Conservation (phyloP, 2,888 invertebrate genomes). For the Megalurothrips usitatus region DNA sequence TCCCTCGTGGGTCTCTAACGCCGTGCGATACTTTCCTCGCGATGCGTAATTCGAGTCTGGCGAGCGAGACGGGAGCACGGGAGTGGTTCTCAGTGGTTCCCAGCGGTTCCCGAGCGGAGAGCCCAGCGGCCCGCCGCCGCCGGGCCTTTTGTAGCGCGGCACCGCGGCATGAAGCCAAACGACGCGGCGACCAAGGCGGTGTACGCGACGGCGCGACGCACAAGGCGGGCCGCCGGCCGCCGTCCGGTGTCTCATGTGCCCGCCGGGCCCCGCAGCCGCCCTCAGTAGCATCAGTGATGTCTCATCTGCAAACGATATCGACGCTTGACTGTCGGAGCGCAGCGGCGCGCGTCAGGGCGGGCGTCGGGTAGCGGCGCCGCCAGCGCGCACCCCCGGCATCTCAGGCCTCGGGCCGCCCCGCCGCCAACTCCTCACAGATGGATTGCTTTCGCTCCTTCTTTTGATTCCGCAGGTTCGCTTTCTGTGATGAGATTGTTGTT, state of each 20-base stretch:
- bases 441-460: not conserved
- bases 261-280: too few species aligned
- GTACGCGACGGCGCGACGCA: not conserved
- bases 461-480: not conserved
- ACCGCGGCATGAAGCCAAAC: not conserved
- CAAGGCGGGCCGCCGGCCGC: too few species aligned
- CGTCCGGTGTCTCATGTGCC: too few species aligned
- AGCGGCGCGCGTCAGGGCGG: too few species aligned
- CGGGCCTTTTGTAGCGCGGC: not conserved
- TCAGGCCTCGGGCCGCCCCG: not conserved
- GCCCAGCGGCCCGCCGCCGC: not conserved
- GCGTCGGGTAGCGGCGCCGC: not conserved
- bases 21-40: constrained; percentile 1
- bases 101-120: not conserved
- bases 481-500: constrained; percentile 25
- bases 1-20: too few species aligned
- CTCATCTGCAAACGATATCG: too few species aligned
- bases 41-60: not conserved
- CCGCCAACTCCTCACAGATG: not conserved
- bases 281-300: too few species aligned
- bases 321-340: too few species aligned
- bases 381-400: not conserved
- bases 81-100: too few species aligned
- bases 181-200: not conserved
- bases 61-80: not conserved